Percentiles rank a stretch among this genome's conserved stretches.
Evolutionary conservation across 2,888 invertebrate species (phyloP).

Genomic region (Bellardia pandia): DNA sequence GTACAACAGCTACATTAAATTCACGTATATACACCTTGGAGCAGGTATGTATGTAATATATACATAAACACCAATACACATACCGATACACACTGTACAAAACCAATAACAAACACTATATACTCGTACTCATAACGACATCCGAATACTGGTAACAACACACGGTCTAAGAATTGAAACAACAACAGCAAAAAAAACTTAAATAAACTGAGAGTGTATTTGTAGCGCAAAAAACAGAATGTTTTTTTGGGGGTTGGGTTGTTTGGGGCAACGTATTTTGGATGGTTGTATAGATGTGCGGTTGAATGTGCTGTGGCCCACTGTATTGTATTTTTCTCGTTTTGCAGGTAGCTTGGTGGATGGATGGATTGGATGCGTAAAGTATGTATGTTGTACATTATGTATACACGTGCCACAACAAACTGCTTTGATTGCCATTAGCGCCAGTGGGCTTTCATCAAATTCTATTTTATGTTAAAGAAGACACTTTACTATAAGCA

Average conservation of each 20-base stretch:
- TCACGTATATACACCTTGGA: slow-evolving; percentile 65
- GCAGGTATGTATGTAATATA: slow-evolving; percentile 59
- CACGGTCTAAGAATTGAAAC: slow-evolving; percentile 54
- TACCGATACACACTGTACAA: slow-evolving; percentile 16
- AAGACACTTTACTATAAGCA: slow-evolving; percentile 47
- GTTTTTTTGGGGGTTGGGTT: slow-evolving; percentile 56
- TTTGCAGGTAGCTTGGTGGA: slow-evolving; percentile 84
- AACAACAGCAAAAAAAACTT: slow-evolving; percentile 41
- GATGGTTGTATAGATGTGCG: slow-evolving; percentile 53
- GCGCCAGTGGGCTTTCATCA: slow-evolving; percentile 72
- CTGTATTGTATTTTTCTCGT: slow-evolving; percentile 53
- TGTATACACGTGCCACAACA: slow-evolving; percentile 77
- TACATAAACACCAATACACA: background rate
- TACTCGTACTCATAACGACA: slow-evolving; percentile 43
- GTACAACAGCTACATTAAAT: slow-evolving; percentile 65
- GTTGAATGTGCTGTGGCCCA: slow-evolving; percentile 41
- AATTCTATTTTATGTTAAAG: slow-evolving; percentile 58
- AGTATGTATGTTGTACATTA: slow-evolving; percentile 78
- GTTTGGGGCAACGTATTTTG: slow-evolving; percentile 55
- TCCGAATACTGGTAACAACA: slow-evolving; percentile 11
- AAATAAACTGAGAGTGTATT: slow-evolving; percentile 56
- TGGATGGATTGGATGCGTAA: slow-evolving; percentile 78
- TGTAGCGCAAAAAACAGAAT: slow-evolving; percentile 53
- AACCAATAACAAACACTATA: slow-evolving; percentile 51
- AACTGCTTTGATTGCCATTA: slow-evolving; percentile 69